Evolutionary conservation across 2,888 invertebrate genomes (phyloP).

Genomic region (Lysandra bellargus): DNA sequence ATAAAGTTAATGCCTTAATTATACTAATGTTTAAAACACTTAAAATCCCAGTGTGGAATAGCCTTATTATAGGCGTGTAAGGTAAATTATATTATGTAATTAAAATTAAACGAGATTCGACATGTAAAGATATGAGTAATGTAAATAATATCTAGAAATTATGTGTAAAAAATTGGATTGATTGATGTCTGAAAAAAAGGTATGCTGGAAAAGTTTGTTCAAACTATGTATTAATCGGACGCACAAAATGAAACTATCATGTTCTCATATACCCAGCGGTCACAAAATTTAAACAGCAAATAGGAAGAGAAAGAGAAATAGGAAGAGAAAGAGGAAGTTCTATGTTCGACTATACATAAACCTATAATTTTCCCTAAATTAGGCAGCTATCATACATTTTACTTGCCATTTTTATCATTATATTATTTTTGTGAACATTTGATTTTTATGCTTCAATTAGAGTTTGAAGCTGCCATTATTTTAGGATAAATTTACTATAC

Average conservation of each 20-base stretch:
- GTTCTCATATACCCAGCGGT: neutral
- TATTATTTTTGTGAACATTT: neutral
- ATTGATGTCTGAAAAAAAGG: neutral
- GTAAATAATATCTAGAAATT: neutral
- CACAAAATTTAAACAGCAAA: neutral
- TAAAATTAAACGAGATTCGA: neutral
- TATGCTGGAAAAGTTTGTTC: neutral
- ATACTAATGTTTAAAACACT: constrained; percentile 8
- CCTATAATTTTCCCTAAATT: neutral
- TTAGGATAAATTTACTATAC: constrained; percentile 11
- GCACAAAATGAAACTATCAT: constrained; percentile 16
- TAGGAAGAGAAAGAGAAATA: too few relatives aligned
- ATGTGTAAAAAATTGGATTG: neutral
- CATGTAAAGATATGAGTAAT: neutral
- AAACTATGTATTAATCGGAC: neutral
- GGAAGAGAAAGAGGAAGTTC: too few relatives aligned
- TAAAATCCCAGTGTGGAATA: neutral
- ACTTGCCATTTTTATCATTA: neutral
- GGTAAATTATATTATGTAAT: neutral
- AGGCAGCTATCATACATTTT: constrained; percentile 2
- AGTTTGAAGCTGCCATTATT: constrained; percentile 8
- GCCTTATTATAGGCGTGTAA: constrained; percentile 15
- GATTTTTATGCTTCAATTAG: neutral
- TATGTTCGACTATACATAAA: too few relatives aligned
- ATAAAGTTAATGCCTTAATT: constrained; percentile 22